These are phyloP conservation scores for Fistularia commersonii DNA, from an alignment of 2,797 vertebrate genomes.

Conservation along the genomic window DNA sequence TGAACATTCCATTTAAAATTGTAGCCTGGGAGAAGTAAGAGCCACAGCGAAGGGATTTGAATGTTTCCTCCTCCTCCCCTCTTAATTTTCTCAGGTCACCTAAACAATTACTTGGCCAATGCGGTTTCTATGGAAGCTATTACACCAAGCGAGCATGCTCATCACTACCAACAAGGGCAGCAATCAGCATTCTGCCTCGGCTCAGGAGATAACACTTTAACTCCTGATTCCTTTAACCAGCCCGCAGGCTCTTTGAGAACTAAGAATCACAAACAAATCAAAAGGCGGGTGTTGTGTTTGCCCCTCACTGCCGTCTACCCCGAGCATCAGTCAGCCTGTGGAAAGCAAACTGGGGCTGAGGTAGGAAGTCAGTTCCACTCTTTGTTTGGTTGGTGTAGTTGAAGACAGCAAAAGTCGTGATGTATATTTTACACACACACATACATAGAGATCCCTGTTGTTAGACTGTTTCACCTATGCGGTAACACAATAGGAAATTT, in stretches of 20 bases:
- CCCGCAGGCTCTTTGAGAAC: constrained; percentile 57
- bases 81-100: constrained; percentile 69
- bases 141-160: constrained; percentile 68
- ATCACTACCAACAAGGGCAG: constrained; percentile 66
- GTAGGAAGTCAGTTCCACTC: constrained; percentile 55
- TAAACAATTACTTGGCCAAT: constrained; percentile 74
- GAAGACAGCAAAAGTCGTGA: too few species aligned
- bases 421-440: too few species aligned
- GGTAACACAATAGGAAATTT: too few species aligned
- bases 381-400: constrained; percentile 49
- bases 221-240: constrained; percentile 71
- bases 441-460: too few species aligned
- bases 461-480: too few species aligned
- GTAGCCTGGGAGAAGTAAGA: constrained; percentile 39
- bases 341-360: constrained; percentile 52
- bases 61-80: constrained; percentile 54
- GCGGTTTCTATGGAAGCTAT: constrained; percentile 73
- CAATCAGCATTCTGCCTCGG: constrained; percentile 64
- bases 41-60: constrained; percentile 48
- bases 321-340: constrained; percentile 34
- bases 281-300: constrained; percentile 54
- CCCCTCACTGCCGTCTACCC: constrained; percentile 37
- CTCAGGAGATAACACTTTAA: constrained; percentile 67
- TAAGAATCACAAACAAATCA: constrained; percentile 62
- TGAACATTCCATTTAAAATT: constrained; percentile 43